Base-by-base conservation (phyloP, 2,113 vertebrate genomes). In the Anguilla rostrata region DNA sequence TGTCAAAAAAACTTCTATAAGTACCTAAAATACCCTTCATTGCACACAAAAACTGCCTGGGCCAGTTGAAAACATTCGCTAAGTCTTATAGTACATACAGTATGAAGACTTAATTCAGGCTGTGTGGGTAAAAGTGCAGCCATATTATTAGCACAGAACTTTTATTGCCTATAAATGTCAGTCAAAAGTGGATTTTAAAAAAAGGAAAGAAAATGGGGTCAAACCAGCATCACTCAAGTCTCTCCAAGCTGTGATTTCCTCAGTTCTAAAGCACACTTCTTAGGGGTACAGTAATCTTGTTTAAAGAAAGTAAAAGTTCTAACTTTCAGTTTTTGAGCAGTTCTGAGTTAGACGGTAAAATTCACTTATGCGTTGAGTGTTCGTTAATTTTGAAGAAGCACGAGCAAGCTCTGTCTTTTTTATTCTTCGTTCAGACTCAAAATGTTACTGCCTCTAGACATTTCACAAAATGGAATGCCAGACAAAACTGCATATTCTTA, bases 131-230 rank as follows among this genome's bases (percentile, higher is more conserved):
- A 75, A 75, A 75, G 71, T 75, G 71, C n/a, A 8, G n/a, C 71
- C 71, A 12, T 75, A 34, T 75, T 75, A 75, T 75, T 34, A 75
- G 20, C 6, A n/a, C 71, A 12, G n/a, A 22, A 75, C 71, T 75
- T 75, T 75, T 75, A 75, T 75, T 75, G 71, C 71, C n/a, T 75
- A n/a, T 75, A 75, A 75, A 75, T 75, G 71, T 75, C 71, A 75
- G 71, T 75, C 71, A n/a, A 9, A 75, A 75, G 71, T 1, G 34
- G 71, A 75, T 29, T 29, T 75, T 12, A 9, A 53, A 53, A 53
- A 53, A 12, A 14, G 49, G 49, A 14, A 14, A 53, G 2, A 46
- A 75, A 75, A 12, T 14, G 26, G 66, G 71, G 26, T 75, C 71
- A 75, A 75, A 75, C 9, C 71, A 34, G 34, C 71, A 34, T 75